Conservation (phyloP, 1,140 invertebrate species). For the Leptinotarsa lineolata region DNA sequence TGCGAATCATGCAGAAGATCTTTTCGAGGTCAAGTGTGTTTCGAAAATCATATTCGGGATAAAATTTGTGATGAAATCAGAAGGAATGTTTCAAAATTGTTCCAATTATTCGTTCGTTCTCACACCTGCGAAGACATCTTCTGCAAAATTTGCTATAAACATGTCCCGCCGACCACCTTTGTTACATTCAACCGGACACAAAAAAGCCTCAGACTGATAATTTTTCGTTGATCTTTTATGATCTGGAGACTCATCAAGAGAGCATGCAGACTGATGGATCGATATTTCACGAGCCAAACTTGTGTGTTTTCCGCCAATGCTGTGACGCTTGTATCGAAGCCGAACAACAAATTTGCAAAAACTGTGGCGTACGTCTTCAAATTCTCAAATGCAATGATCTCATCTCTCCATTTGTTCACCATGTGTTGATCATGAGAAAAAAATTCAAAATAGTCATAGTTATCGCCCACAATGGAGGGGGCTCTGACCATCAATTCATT, state of each 20-base stretch:
- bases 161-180: not conserved
- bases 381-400: not conserved
- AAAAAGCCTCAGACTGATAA: not conserved
- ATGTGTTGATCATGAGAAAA: no score
- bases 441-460: no score
- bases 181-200: not conserved
- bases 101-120: no score
- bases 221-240: not conserved
- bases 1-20: no score
- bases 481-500: no score
- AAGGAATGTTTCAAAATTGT: no score
- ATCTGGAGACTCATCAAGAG: not conserved
- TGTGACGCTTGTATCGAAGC: no score
- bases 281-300: not conserved
- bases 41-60: no score
- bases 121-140: not conserved
- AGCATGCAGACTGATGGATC: not conserved
- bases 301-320: not conserved
- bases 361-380: not conserved
- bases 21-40: no score
- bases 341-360: not conserved
- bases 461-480: no score
- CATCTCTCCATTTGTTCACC: no score
- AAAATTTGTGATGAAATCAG: no score
- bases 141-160: not conserved